phyloP scores from a whole-genome alignment of 2,113 vertebrate genomes.

The Pungitius pungitius region DNA sequence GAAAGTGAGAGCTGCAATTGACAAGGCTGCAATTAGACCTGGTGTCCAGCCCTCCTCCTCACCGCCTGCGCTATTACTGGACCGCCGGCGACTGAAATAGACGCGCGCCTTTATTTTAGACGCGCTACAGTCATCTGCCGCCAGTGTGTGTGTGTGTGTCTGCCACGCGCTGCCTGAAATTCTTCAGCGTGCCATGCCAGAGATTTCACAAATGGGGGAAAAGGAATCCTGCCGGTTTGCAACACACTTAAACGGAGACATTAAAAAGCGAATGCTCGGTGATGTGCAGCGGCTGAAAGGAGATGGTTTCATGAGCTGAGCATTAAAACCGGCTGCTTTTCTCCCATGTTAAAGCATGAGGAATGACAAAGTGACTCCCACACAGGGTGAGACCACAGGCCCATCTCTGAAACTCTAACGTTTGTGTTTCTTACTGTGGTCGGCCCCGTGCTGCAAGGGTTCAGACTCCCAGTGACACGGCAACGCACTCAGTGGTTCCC shows the following conservation, averaged over 20 bases:
- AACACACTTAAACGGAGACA: neutral
- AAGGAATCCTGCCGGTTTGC: conserved; percentile 10
- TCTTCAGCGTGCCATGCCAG: conserved; percentile 18
- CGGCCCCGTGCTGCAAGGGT: neutral
- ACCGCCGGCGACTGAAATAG: conserved; percentile 65
- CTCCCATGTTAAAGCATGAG: neutral
- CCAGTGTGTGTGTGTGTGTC: conserved; percentile 11
- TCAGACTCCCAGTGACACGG: neutral
- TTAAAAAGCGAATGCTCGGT: neutral
- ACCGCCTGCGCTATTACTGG: conserved; percentile 60
- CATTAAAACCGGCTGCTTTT: neutral
- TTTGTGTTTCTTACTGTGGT: neutral
- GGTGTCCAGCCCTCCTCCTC: conserved; percentile 46
- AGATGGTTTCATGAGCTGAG: neutral
- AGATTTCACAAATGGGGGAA: conserved; percentile 19
- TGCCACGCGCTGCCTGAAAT: conserved; percentile 9
- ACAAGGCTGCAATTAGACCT: conserved; percentile 67
- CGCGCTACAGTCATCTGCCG: conserved; percentile 51
- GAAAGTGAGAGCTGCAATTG: conserved; percentile 52
- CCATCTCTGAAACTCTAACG: neutral
- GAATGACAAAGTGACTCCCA: neutral
- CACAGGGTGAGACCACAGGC: neutral
- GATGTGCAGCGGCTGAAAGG: neutral
- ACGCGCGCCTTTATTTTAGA: conserved; percentile 57
- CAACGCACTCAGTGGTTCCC: too few relatives aligned